Percentiles rank a stretch among this genome's conserved stretches.
Evolutionary conservation across 2,113 vertebrate genomes (phyloP).

Genomic region (Periophthalmus modestus): DNA sequence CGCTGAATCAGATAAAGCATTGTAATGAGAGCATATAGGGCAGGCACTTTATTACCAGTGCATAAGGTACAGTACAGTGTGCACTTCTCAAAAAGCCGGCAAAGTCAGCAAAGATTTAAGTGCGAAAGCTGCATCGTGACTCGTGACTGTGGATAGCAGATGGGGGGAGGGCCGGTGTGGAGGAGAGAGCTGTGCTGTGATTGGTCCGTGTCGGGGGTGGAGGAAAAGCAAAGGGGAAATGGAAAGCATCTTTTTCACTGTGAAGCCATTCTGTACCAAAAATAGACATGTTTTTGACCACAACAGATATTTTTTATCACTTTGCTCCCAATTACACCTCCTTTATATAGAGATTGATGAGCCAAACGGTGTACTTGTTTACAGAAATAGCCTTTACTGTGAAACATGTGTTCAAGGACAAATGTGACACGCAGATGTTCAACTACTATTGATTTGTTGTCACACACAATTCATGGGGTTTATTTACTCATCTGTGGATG

Average conservation of each 20-base stretch:
- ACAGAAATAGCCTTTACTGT: background rate
- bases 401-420: conserved; percentile 45
- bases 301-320: conserved; percentile 20
- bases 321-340: conserved; percentile 11
- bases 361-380: background rate
- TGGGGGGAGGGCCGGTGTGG: conserved; percentile 50
- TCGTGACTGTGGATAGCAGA: conserved; percentile 61
- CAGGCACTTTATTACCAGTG: background rate
- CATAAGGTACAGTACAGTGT: background rate
- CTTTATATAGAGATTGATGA: background rate
- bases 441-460: conserved; percentile 17
- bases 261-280: conserved; percentile 41
- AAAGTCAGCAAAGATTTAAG: conserved; percentile 59
- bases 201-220: conserved; percentile 75
- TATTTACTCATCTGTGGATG: background rate
- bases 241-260: conserved; percentile 57
- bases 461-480: background rate
- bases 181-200: conserved; percentile 47
- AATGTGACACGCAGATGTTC: conserved; percentile 22
- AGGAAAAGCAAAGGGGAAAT: conserved; percentile 61
- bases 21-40: background rate
- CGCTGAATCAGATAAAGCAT: background rate
- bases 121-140: conserved; percentile 61
- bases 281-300: conserved; percentile 29
- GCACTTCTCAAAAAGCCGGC: conserved; percentile 20